These are phyloP conservation scores for Chymomyza amoena DNA, from an alignment of 2,888 invertebrate genomes.

Conservation along the genomic window DNA sequence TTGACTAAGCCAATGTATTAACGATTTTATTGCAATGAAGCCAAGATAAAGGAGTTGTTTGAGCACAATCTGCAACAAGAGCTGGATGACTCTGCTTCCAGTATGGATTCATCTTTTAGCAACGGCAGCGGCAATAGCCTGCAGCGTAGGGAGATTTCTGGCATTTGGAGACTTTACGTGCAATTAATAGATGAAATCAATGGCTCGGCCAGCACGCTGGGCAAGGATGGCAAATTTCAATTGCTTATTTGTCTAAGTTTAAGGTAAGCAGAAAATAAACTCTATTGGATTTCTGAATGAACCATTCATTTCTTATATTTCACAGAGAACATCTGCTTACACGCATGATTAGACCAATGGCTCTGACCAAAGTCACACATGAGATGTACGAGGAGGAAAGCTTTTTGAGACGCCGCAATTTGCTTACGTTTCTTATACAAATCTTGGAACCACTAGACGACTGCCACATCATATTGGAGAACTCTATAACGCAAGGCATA, in stretches of 20 bases:
- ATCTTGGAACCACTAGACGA: constrained; percentile 94
- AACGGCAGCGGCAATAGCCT: constrained; percentile 61
- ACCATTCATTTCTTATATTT: background rate
- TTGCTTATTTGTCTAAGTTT: constrained; percentile 95
- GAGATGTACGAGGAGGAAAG: constrained; percentile 99
- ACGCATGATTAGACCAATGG: constrained; percentile 94
- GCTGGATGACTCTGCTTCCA: constrained; percentile 69
- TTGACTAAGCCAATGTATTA: background rate
- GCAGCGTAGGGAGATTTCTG: constrained; percentile 81
- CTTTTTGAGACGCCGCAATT: constrained; percentile 91
- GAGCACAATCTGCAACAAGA: constrained; percentile 81
- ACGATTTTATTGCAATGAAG: constrained; percentile 35
- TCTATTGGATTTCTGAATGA: background rate
- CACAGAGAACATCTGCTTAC: constrained; percentile 92
- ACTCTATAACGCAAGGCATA: constrained; percentile 85
- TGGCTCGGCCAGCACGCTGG: constrained; percentile 86
- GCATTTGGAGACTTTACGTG: constrained; percentile 92
- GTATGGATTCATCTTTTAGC: constrained; percentile 70
- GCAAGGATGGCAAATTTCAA: constrained; percentile 99
- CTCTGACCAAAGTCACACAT: constrained; percentile 90
- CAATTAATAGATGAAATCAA: constrained; percentile 94
- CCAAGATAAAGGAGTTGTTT: constrained; percentile 85
- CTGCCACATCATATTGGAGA: constrained; percentile 89
- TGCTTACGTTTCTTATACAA: constrained; percentile 92
- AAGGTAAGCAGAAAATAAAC: constrained; percentile 81